Base-by-base conservation (phyloP, 2,888 invertebrate genomes). In the Cinara cedri region DNA sequence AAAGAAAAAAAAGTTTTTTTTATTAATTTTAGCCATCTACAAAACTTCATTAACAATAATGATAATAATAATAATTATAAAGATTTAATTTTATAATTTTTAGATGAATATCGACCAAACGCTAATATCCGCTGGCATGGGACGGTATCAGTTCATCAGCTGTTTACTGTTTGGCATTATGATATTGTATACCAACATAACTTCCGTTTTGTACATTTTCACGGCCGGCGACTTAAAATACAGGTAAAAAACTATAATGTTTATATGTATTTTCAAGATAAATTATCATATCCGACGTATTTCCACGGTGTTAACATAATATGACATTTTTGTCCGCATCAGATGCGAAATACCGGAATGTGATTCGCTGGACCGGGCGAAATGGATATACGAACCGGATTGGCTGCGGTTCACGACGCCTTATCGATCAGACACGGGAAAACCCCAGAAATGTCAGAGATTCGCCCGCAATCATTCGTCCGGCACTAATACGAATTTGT, bases 331-430 rank as follows among this genome's bases (percentile, higher is more conserved):
- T n/a, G 19, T 19, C 1, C 19, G 4, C 14, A 16, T 62, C 72
- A 82, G 83, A 34, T 83, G 83, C 81, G 81, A 54, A 55, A 81
- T 83, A 62, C 82, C 83, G 51, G 81, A 70, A 24, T 83, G 83
- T 76, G 78, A 83, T 21, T 1, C 11, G 1, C 26, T 81, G 13
- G 55, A 26, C 19, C 34, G 14, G 19, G 49, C 63, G 11, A 42
- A 19, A 21, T 34, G 51, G 9, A 75, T 42, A 8, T 83, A 82
- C 74, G 54, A 81, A 0, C 71, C 82, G 14, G 21, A 81, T 4
- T 83, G 83, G 83, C 65, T 83, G 19, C 4, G 10, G 16, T 72
- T 74, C 21, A 82, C 82, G 4, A 80, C 82, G 19, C 83, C 83
- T 11, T 81, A 81, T 57, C 60, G 62, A 19, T 54, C 63, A 0